Base-by-base conservation (phyloP, 1,140 invertebrate genomes). In the Danaus melanippus region DNA sequence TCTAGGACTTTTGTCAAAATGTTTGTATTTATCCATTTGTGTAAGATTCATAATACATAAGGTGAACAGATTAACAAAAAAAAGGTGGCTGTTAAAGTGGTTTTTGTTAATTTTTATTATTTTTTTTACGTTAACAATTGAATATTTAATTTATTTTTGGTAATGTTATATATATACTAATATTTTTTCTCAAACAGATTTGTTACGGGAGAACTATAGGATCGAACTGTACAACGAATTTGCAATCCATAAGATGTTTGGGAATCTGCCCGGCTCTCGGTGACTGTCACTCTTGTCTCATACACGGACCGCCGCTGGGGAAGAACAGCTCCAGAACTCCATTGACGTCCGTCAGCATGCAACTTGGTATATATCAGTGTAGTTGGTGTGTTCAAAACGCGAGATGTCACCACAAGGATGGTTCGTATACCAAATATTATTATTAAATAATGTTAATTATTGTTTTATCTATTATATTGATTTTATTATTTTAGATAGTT, bases 371-470 rank as follows among this genome's bases (percentile, higher is more conserved):
- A 2, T 92, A 92, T 42, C 92, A 94, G 50, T 98, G 96, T 80
- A 94, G 92, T 12, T 97, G 96, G 96, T 97, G 96, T 79, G 95
- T 97, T 0, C 95, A 97, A 76, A 96, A 96, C 72, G 94, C 94
- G 0, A 88, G 92, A n/a, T 97, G 96, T 78, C 95, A 96, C 79
- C 92, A 94, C 66, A 93, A 93, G 69, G 92, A 96, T 73, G 93
- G 90, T 92, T 69, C 52, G 54, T 50, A 12, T 46, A 15, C 10
- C 46, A 49, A 8, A n/a, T 11, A 50, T 50, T 32, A 10, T 51
- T 9, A 32, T 15, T 50, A 32, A 11, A 8, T 10, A 46, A 47
- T 2, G 47, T 15, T 53, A 46, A 5, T 54, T 21, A 42, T 46
- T 15, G 44, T 10, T 54, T 42, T 11, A 1, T 58, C 46, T n/a